A percentile compares a stretch with the other conserved stretches of the same genome.
Evolutionary conservation across 2,113 vertebrate genomes (phyloP).

Genomic region (Herpetotheres cachinnans): DNA sequence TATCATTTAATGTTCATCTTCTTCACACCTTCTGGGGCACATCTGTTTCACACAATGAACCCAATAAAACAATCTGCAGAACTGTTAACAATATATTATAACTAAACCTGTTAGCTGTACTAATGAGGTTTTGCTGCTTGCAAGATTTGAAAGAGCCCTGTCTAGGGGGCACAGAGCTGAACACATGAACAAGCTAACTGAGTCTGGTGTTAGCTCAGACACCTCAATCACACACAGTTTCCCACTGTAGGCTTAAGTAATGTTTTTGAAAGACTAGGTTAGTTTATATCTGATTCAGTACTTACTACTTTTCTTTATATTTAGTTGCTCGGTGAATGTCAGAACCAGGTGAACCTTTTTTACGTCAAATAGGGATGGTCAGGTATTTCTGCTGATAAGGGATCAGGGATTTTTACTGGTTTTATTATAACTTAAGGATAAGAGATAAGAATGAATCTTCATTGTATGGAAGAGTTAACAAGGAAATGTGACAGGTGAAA

Average conservation of each 20-base stretch:
- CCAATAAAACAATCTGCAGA: neutral
- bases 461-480: neutral
- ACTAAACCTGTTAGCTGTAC: neutral
- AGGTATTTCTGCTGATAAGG: neutral
- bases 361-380: neutral
- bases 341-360: neutral
- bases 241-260: neutral
- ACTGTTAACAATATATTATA: neutral
- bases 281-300: neutral
- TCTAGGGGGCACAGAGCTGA: neutral
- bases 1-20: neutral
- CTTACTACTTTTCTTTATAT: neutral
- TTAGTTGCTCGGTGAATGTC: neutral
- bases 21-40: neutral
- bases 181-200: neutral
- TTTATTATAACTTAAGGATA: neutral
- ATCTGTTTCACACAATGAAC: neutral
- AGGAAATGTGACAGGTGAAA: neutral
- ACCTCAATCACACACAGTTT: neutral
- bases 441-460: neutral
- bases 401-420: neutral
- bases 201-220: neutral
- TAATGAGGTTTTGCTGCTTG: neutral
- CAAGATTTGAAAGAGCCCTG: neutral
- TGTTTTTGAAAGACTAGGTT: neutral